phyloP scores from a whole-genome alignment of 2,888 invertebrate genomes.

The Hirtodrosophila confusa region DNA sequence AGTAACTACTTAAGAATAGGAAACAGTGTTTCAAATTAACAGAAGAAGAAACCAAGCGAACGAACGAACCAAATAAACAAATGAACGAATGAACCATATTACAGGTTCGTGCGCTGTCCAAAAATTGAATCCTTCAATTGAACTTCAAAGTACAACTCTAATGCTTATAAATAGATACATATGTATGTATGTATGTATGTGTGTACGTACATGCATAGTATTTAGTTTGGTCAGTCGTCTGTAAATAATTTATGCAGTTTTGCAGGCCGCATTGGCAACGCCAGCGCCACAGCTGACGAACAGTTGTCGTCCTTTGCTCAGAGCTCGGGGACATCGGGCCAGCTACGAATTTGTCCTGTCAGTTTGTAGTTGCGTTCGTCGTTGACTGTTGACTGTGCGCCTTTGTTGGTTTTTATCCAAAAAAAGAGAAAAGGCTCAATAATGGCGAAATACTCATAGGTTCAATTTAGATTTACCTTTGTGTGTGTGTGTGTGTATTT shows the following conservation, averaged over 20 bases:
- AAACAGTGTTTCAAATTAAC: too few species aligned
- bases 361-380: slow-evolving; percentile 62
- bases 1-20: too few species aligned
- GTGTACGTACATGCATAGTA: slow-evolving; percentile 11
- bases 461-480: slow-evolving; percentile 25
- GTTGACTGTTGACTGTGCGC: slow-evolving; percentile 45
- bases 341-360: slow-evolving; percentile 54
- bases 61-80: too few species aligned
- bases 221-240: slow-evolving; percentile 51
- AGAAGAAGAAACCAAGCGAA: too few species aligned
- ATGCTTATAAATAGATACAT: neutral
- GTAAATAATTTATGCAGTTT: slow-evolving; percentile 51
- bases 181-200: neutral
- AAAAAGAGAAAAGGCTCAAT: slow-evolving; percentile 21
- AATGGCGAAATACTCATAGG: slow-evolving; percentile 26
- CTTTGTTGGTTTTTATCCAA: slow-evolving; percentile 19
- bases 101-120: too few species aligned
- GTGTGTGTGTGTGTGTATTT: slow-evolving; percentile 11
- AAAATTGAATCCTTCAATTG: too few species aligned
- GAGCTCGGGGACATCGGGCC: slow-evolving; percentile 24
- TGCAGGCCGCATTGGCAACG: slow-evolving; percentile 53
- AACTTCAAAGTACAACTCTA: neutral
- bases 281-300: slow-evolving; percentile 52
- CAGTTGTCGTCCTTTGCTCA: slow-evolving; percentile 17
- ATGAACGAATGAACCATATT: too few species aligned